Evolutionary conservation across 1,140 invertebrate species (phyloP), one percentile per base, ranked within the genome.

Genomic region (Aphaenogaster ashmeadi): DNA sequence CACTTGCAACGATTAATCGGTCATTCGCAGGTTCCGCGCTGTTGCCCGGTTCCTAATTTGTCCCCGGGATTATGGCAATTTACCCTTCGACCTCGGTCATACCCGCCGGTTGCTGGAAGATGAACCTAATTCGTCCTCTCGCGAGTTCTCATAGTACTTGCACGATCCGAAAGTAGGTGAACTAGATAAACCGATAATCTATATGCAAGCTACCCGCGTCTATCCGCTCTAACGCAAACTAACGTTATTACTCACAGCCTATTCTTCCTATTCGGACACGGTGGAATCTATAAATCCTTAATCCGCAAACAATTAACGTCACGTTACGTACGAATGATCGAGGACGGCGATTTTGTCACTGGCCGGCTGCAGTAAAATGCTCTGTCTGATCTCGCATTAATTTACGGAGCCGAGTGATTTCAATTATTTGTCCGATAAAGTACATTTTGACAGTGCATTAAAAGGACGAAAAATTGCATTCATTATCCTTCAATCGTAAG

Each of bases 141-240:
- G 64, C 38, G 77, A 81, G 74, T 56, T 54, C 52, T 50, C 44
- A 3, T 44, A n/a, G 47, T 71, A 50, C 47, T 60, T 52, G 36
- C 77, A 21, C 56, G 69, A 44, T 64, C 36, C 41, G 21, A 90
- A 90, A 88, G 89, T 80, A 72, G 86, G 54, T 87, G 58, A 88
- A 90, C 88, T 90, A 27, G 74, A 85, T 90, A 85, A 90, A 90
- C 86, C 86, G 56, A 90, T 90, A 83, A 88, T 74, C 52, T 86
- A 81, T 69, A 83, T 69, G 64, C 52, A n/a, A 36, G 54, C 52
- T 60, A 71, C 38, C 50, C 41, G 21, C 78, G 50, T 69, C 66
- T 58, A 84, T 75, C 33, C n/a, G 38, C 0, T 1, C 27, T 4
- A 8, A 66, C 52, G 47, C 83, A 33, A 66, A 86, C 56, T 67